Percentiles rank a stretch among this genome's conserved stretches.
These are phyloP conservation scores for Polypterus senegalus DNA, from an alignment of 2,113 vertebrate genomes.

Conservation along the genomic window DNA sequence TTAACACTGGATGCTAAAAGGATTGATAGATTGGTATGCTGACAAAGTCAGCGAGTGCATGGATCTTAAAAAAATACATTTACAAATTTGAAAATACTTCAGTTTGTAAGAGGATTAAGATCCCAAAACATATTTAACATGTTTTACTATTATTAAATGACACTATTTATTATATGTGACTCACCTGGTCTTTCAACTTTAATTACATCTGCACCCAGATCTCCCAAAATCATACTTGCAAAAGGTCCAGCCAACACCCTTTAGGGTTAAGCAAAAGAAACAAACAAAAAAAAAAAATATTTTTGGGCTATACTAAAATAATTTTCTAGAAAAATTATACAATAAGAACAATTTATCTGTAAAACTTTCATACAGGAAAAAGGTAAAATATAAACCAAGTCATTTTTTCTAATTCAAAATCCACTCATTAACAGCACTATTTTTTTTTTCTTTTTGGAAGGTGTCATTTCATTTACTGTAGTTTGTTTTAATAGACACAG, in stretches of 20 bases:
- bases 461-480: too few relatives aligned
- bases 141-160: too few relatives aligned
- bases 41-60: not conserved
- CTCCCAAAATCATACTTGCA: slow-evolving; percentile 90
- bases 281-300: slow-evolving; percentile 2
- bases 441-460: too few relatives aligned
- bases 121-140: too few relatives aligned
- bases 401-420: too few relatives aligned
- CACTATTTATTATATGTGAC: not conserved
- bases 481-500: too few relatives aligned
- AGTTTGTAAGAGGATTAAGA: not conserved
- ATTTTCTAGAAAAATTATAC: too few relatives aligned
- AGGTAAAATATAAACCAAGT: too few relatives aligned
- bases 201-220: slow-evolving; percentile 86
- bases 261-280: slow-evolving; percentile 18
- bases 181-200: slow-evolving; percentile 89
- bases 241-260: slow-evolving; percentile 90
- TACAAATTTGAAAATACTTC: not conserved
- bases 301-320: not conserved
- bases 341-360: too few relatives aligned
- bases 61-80: not conserved
- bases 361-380: too few relatives aligned
- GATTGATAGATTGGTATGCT: not conserved
- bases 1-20: not conserved
- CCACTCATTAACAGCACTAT: too few relatives aligned